Percentiles rank a stretch among this genome's conserved stretches.
These are phyloP conservation scores for Tetragnatha montana DNA, from an alignment of 2,888 invertebrate species.

Conservation along the genomic window DNA sequence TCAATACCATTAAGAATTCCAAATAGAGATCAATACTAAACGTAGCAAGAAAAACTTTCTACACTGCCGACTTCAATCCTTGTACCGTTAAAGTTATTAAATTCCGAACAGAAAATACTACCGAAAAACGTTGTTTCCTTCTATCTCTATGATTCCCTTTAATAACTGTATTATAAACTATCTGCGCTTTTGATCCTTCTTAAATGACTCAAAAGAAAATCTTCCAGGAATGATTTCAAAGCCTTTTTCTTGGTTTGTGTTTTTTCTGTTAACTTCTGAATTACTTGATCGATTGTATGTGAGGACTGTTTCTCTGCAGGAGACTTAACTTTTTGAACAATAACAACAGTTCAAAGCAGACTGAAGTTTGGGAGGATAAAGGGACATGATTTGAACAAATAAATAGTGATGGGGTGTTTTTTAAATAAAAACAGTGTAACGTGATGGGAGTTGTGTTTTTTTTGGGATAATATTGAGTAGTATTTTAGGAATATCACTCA, in stretches of 20 bases:
- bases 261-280: slow-evolving; percentile 11
- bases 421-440: background rate
- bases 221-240: slow-evolving; percentile 13
- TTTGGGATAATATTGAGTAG: background rate
- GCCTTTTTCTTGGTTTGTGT: slow-evolving; percentile 12
- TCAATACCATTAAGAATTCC: background rate
- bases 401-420: background rate
- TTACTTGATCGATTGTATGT: background rate
- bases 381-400: background rate
- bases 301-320: background rate
- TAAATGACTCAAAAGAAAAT: slow-evolving; percentile 28
- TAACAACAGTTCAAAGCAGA: background rate
- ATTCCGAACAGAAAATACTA: background rate
- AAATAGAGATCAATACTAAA: background rate
- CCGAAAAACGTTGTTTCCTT: slow-evolving; percentile 1
- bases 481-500: background rate
- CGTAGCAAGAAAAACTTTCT: background rate
- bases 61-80: background rate
- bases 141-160: slow-evolving; percentile 11
- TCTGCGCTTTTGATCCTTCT: slow-evolving; percentile 36
- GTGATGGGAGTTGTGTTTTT: background rate
- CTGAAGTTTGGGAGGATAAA: background rate
- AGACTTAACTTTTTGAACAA: background rate
- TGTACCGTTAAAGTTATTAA: background rate
- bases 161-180: slow-evolving; percentile 26